Percentiles rank a stretch among this genome's conserved stretches.
Conservation (phyloP, 2,113 vertebrate genomes). For the Plotosus lineatus region DNA sequence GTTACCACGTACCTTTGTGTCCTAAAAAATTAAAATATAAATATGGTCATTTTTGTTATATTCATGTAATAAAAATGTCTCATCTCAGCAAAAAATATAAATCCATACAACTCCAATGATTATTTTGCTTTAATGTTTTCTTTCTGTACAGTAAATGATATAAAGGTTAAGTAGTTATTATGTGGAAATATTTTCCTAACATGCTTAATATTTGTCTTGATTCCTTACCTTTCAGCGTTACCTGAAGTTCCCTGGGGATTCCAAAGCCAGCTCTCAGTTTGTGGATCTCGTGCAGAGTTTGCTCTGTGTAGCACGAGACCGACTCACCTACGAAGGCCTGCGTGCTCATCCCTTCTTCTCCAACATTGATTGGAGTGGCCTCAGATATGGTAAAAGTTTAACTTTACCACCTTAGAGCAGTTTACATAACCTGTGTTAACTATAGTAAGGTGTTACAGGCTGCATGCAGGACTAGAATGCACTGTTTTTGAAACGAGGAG, state of each 20-base stretch:
- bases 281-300: conserved; percentile 89
- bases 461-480: not conserved
- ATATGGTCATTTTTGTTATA: not conserved
- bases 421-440: not conserved
- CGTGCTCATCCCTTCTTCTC: conserved; percentile 93
- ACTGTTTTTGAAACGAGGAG: not conserved
- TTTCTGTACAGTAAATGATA: not conserved
- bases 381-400: conserved; percentile 81
- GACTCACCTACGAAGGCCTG: conserved; percentile 85
- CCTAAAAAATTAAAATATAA: not conserved
- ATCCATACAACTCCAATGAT: not conserved
- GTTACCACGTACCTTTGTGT: not conserved
- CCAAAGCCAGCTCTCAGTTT: conserved; percentile 81
- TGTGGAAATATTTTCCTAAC: not conserved
- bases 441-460: not conserved
- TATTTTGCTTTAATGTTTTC: not conserved
- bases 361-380: conserved; percentile 82
- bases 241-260: conserved; percentile 88
- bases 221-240: conserved; percentile 67
- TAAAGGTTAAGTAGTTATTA: not conserved
- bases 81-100: not conserved
- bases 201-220: not conserved
- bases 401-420: conserved; percentile 29
- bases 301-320: conserved; percentile 83
- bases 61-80: not conserved